These are phyloP conservation scores for Teleogryllus occipitalis DNA, from an alignment of 1,140 invertebrate genomes.

Conservation along the genomic window DNA sequence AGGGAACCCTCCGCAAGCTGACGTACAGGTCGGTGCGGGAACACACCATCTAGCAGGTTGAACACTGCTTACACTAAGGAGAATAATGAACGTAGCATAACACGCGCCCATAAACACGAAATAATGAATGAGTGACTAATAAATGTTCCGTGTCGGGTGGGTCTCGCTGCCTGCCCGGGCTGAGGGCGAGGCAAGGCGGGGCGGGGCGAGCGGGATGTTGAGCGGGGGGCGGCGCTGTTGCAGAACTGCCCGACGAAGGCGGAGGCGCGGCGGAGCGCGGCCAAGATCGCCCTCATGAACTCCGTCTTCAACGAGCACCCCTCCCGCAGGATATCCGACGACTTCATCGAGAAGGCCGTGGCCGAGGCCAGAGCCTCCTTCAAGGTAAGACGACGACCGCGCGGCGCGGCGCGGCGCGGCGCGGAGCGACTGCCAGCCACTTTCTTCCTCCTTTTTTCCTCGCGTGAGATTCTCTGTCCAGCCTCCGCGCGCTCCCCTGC, in stretches of 20 bases:
- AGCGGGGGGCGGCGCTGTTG: slow-evolving; percentile 24
- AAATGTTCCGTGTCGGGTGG: not conserved
- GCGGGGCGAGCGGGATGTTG: not conserved
- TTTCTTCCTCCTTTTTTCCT: too few species aligned
- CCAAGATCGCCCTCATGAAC: slow-evolving; percentile 94
- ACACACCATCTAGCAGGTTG: too few species aligned
- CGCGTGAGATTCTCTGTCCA: too few species aligned
- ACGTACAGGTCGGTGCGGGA: too few species aligned
- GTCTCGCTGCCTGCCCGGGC: not conserved
- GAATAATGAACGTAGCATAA: too few species aligned
- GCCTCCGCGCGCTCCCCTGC: too few species aligned
- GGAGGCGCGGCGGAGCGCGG: slow-evolving; percentile 83
- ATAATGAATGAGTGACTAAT: too few species aligned
- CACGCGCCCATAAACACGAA: too few species aligned
- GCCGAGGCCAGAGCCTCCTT: slow-evolving; percentile 68
- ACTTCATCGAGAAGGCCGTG: slow-evolving; percentile 89
- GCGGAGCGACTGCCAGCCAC: too few species aligned
- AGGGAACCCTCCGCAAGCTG: too few species aligned
- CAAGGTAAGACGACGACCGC: slow-evolving; percentile 24
- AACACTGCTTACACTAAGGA: too few species aligned
- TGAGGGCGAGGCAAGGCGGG: not conserved
- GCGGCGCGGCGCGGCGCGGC: too few species aligned
- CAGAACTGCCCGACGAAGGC: slow-evolving; percentile 92
- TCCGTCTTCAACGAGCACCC: slow-evolving; percentile 95
- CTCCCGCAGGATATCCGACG: slow-evolving; percentile 82